These are phyloP conservation scores for Ostrea denselamellosa DNA, from an alignment of 1,140 invertebrate species.

Conservation along the genomic window DNA sequence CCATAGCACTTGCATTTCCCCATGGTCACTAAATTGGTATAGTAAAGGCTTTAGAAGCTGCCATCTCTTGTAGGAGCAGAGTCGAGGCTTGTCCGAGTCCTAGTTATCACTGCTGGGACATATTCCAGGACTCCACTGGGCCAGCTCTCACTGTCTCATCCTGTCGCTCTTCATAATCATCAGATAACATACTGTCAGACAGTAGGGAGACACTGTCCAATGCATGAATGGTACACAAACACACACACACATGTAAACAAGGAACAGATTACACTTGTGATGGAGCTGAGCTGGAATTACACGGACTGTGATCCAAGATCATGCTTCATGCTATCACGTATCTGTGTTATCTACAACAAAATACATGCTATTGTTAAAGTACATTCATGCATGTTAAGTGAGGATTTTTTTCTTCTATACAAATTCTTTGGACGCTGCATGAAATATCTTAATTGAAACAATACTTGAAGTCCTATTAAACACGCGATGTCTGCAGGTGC, in stretches of 20 bases:
- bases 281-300: conserved; percentile 29
- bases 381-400: too few relatives aligned
- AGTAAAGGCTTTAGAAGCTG: not conserved
- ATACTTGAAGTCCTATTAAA: too few relatives aligned
- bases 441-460: too few relatives aligned
- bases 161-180: not conserved
- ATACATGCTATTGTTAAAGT: not conserved
- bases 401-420: too few relatives aligned
- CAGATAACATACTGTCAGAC: not conserved
- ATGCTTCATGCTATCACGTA: not conserved
- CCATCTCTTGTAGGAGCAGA: conserved; percentile 11
- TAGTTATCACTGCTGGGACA: not conserved
- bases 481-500: too few relatives aligned
- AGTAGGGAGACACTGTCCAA: not conserved
- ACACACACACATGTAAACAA: not conserved
- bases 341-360: conserved; percentile 22
- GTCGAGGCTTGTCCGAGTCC: not conserved
- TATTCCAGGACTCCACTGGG: not conserved
- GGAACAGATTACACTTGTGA: conserved; percentile 9
- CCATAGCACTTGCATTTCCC: not conserved
- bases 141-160: not conserved
- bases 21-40: not conserved
- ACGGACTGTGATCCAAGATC: not conserved
- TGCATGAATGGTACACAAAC: not conserved
- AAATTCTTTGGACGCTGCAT: too few relatives aligned